These are phyloP conservation scores for Malurus leucopterus DNA, from an alignment of 2,797 vertebrate species.

Conservation along the genomic window DNA sequence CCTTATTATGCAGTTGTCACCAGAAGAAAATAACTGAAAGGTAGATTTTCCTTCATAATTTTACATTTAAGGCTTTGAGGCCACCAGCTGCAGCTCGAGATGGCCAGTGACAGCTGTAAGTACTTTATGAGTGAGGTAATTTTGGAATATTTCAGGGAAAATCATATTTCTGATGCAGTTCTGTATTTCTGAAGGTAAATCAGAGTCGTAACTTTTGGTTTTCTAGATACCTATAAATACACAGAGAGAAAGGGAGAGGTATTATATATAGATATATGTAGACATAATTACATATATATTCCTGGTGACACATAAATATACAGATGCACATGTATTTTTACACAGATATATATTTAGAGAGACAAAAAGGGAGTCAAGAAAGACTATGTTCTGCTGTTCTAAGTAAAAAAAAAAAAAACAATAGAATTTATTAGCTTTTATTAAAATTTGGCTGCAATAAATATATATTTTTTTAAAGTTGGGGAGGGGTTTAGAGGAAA, in stretches of 20 bases:
- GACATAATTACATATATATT: background rate
- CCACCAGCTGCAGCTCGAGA: background rate
- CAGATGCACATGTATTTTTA: rapidly evolving
- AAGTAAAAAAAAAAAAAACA: too few relatives aligned
- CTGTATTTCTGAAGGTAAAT: background rate
- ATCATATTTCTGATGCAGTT: background rate
- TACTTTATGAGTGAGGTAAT: background rate
- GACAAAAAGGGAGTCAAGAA: background rate
- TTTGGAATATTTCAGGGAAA: background rate
- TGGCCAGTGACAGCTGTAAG: background rate
- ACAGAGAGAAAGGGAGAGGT: background rate
- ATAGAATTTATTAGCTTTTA: background rate
- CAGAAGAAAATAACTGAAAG: constrained; percentile 7
- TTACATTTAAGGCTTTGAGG: background rate
- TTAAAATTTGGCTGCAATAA: background rate
- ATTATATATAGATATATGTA: background rate
- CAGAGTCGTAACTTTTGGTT: background rate
- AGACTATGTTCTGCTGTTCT: background rate
- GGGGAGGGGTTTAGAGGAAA: rapidly evolving
- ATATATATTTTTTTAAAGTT: background rate
- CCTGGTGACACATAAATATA: background rate
- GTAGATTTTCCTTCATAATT: constrained; percentile 39
- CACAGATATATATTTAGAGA: background rate
- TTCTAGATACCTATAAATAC: background rate
- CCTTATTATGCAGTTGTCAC: constrained; percentile 23